phyloP scores from a whole-genome alignment of 2,113 vertebrate genomes.

The Collichthys lucidus region DNA sequence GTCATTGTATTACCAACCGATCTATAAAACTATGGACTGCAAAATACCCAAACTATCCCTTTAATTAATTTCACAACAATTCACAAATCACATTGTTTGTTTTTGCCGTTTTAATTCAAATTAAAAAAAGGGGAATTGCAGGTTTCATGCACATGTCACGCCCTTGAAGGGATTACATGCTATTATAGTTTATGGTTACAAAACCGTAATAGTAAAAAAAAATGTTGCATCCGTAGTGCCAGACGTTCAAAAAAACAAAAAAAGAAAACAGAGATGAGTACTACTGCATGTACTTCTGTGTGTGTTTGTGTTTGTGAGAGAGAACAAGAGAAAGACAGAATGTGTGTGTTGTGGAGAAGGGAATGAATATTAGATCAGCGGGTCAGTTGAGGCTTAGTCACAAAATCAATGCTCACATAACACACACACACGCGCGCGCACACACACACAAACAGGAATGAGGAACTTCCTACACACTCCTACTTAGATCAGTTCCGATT shows the following conservation, averaged over 20 bases:
- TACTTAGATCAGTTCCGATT: constrained; percentile 50
- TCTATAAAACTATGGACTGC: too few species aligned
- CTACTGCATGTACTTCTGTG: neutral
- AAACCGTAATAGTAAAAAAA: too few species aligned
- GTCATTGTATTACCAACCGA: too few species aligned
- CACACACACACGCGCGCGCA: constrained; percentile 19
- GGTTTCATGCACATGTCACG: too few species aligned
- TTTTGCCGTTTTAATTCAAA: too few species aligned
- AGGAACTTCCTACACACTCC: constrained; percentile 65
- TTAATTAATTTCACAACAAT: too few species aligned
- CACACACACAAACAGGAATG: constrained; percentile 30
- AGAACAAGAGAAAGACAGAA: constrained; percentile 10
- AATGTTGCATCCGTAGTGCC: neutral
- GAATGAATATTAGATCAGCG: constrained; percentile 47
- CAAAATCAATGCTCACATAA: constrained; percentile 40
- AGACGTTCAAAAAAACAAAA: neutral
- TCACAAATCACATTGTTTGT: too few species aligned
- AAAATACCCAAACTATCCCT: too few species aligned
- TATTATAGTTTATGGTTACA: too few species aligned
- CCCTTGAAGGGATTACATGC: too few species aligned
- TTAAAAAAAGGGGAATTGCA: too few species aligned
- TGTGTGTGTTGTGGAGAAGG: constrained; percentile 1
- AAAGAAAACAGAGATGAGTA: neutral
- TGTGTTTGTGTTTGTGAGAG: constrained; percentile 9
- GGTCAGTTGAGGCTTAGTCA: constrained; percentile 61